Evolutionary conservation across 2,888 invertebrate species (phyloP), one percentile per base, ranked within the genome.

Genomic region (Gnatocerus cornutus): DNA sequence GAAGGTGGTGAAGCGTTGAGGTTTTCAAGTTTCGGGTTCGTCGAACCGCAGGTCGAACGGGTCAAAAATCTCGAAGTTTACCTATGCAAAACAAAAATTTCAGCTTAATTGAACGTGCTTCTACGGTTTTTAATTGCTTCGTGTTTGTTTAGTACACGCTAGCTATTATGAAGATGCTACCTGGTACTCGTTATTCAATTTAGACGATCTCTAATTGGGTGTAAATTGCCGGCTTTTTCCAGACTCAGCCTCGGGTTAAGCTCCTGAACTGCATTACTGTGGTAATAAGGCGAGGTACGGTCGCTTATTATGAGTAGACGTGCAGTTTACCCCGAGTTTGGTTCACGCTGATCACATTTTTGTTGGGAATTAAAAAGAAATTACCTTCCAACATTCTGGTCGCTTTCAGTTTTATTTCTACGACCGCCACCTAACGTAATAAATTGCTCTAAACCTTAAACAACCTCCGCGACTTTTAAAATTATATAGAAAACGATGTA

Each of bases 101-200:
- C 33, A 16, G 13, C 29, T 33, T 37, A 33, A 48, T 62, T 53
- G 53, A 33, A 9, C 30, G 61, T 27, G 10, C 48, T 53, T 41
- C 27, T 45, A 13, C 13, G 30, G 43, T 41, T 68, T 68, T 56
- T 70, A 70, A 70, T 68, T 70, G 65, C 48, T 50, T 68, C 50
- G 45, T 71, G 69, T 71, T 74, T 72, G 68, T 71, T 69, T 68
- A 70, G 59, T 71, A 53, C 55, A 53, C 52, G 59, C 63, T 56
- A 58, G 45, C 71, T 46, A 75, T 71, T 73, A 75, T 71, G 71
- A 66, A 63, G 56, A 70, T 67, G 74, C 74, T 78, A 75, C 78
- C 75, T 77, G 78, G 76, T 74, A 74, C 78, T 79, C 77, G 78
- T 81, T 81, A 82, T 82, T 82, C 81, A 82, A 81, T 82, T 82